phyloP scores from a whole-genome alignment of 2,797 vertebrate genomes.

The Monodelphis domestica region DNA sequence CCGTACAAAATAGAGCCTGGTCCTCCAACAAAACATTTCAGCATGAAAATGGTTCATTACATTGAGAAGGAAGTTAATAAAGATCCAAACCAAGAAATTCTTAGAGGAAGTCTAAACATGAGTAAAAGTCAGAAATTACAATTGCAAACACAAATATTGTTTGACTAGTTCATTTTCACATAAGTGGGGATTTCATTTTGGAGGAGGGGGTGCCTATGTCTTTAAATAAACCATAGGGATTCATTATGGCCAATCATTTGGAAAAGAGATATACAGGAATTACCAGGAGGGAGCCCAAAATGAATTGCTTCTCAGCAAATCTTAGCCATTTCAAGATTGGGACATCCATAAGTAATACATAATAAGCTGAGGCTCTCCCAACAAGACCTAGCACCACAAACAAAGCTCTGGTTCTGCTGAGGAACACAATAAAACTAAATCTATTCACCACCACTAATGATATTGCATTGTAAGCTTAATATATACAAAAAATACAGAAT shows the following conservation, averaged over 20 bases:
- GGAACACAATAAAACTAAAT: background rate
- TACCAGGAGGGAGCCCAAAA: background rate
- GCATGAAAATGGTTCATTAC: background rate
- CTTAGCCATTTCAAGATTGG: background rate
- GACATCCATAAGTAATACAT: background rate
- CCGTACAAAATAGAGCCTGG: background rate
- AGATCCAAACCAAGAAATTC: constrained; percentile 32
- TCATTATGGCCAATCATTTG: background rate
- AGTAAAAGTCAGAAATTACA: constrained; percentile 34
- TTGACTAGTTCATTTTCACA: background rate
- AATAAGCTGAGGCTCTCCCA: background rate
- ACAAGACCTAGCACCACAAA: background rate
- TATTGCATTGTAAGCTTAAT: background rate
- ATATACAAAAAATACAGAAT: background rate
- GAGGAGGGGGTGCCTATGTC: background rate
- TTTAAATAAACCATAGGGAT: background rate
- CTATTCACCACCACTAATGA: background rate
- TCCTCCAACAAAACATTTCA: constrained; percentile 54
- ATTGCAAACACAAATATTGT: constrained; percentile 12
- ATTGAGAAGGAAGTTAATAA: background rate
- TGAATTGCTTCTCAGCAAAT: background rate
- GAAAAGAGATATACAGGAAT: background rate
- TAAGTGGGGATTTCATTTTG: background rate
- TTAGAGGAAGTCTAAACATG: constrained; percentile 35
- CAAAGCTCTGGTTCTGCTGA: background rate